Percentiles rank a stretch among this genome's conserved stretches.
Conservation (phyloP, 2,888 invertebrate species). For the Malthinus flaveolus region DNA sequence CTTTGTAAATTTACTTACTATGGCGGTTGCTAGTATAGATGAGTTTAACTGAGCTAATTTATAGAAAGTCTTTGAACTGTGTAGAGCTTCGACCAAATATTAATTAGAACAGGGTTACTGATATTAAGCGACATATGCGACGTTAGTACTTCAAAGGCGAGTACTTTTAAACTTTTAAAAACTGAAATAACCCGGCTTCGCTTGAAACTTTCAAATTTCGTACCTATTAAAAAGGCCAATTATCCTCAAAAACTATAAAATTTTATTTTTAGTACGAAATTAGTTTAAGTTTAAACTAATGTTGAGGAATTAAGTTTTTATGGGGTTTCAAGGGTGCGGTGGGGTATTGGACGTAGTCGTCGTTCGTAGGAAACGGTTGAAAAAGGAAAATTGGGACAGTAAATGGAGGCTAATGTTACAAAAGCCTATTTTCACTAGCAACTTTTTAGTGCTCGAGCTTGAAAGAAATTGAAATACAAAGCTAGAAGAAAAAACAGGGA, state of each 20-base stretch:
- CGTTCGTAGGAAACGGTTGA: no score
- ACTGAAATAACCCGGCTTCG: neutral
- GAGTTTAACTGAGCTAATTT: neutral
- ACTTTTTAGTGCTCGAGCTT: no score
- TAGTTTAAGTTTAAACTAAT: neutral
- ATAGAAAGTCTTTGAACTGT: slow-evolving; percentile 7
- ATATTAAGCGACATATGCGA: slow-evolving; percentile 6
- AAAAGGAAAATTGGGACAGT: no score
- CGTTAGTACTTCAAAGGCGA: neutral
- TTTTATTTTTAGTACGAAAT: slow-evolving; percentile 2
- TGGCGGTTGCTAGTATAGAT: no score
- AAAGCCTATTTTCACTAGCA: no score
- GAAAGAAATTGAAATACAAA: no score
- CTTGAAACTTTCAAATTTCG: slow-evolving; percentile 5
- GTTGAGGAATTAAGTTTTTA: no score
- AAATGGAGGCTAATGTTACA: no score
- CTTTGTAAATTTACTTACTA: no score
- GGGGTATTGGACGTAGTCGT: no score
- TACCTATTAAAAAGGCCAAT: slow-evolving; percentile 4
- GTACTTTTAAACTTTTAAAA: neutral
- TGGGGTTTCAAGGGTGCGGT: no score
- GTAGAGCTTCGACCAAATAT: slow-evolving; percentile 5
- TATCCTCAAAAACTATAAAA: slow-evolving; percentile 2
- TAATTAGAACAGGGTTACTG: slow-evolving; percentile 4
- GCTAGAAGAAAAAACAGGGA: no score